These are phyloP conservation scores for Drepana falcataria DNA, from an alignment of 2,888 invertebrate genomes.

Conservation along the genomic window DNA sequence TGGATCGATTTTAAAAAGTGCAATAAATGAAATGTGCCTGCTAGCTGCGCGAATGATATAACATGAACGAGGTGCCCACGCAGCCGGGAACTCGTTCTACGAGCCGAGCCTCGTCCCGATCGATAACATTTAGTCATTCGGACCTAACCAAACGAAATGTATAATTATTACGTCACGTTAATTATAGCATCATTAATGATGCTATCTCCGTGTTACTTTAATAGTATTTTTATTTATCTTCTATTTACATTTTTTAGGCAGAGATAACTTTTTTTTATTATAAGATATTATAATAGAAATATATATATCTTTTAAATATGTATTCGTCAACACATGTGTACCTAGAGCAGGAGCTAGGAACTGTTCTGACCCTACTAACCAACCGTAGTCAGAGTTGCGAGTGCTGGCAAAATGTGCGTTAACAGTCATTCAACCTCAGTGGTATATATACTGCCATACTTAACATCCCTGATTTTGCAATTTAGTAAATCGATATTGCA, in stretches of 20 bases:
- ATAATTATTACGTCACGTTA: slow-evolving; percentile 2
- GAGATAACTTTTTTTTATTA: no score
- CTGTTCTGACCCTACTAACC: slow-evolving; percentile 7
- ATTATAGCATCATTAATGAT: no score
- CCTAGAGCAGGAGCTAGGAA: no score
- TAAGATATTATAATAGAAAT: no score
- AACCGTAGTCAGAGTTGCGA: slow-evolving; percentile 27
- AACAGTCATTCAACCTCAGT: slow-evolving; percentile 12
- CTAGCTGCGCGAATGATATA: slow-evolving; percentile 28
- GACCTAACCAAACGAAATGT: not conserved
- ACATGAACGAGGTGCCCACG: slow-evolving; percentile 5
- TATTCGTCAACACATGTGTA: no score
- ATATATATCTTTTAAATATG: no score
- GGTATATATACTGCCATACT: slow-evolving; percentile 30
- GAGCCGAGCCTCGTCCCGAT: not conserved
- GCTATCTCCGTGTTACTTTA: no score
- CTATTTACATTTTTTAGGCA: no score
- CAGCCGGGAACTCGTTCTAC: not conserved
- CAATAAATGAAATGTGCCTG: slow-evolving; percentile 29
- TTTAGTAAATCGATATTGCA: slow-evolving; percentile 32
- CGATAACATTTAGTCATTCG: not conserved
- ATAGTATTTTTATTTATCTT: no score
- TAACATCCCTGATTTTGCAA: slow-evolving; percentile 44
- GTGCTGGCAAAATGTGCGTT: slow-evolving; percentile 12
- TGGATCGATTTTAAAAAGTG: slow-evolving; percentile 23